phyloP scores from a whole-genome alignment of 2,888 invertebrate species.

The Teleiodes luculella region DNA sequence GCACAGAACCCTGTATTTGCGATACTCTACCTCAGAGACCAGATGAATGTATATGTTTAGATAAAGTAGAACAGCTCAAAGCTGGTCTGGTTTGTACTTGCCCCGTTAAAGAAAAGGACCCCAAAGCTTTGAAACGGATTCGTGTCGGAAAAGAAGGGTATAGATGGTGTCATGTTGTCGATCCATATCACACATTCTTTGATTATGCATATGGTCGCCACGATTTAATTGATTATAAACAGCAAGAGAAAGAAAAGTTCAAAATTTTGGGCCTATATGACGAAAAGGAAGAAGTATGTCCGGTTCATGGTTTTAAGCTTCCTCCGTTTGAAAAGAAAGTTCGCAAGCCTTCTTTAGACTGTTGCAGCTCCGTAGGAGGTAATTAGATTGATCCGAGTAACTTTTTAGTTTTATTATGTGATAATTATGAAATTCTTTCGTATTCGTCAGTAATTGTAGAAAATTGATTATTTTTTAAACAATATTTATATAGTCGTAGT shows the following conservation, averaged over 20 bases:
- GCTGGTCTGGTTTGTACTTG: conserved; percentile 43
- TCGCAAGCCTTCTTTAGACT: conserved; percentile 60
- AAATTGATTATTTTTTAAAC: no score
- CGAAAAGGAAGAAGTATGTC: conserved; percentile 33
- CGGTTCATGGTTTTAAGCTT: conserved; percentile 38
- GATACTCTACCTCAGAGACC: conserved; percentile 28
- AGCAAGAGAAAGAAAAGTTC: conserved; percentile 41
- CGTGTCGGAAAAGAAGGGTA: conserved; percentile 61
- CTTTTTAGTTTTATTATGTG: neutral
- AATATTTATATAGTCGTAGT: no score
- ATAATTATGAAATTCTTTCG: no score
- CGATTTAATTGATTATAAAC: conserved; percentile 47
- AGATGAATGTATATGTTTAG: conserved; percentile 47
- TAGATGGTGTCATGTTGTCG: conserved; percentile 65
- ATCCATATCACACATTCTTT: conserved; percentile 65
- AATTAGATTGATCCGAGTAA: conserved; percentile 10
- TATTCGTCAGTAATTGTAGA: no score
- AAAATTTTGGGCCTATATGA: conserved; percentile 54
- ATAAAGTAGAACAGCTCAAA: conserved; percentile 30
- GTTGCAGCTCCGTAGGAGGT: conserved; percentile 72
- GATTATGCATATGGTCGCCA: conserved; percentile 60
- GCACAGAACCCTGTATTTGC: conserved; percentile 55
- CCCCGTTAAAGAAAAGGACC: conserved; percentile 31
- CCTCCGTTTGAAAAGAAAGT: conserved; percentile 51
- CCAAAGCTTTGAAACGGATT: conserved; percentile 47